phyloP scores from a whole-genome alignment of 2,113 vertebrate species.

The Mystacornis crossleyi region DNA sequence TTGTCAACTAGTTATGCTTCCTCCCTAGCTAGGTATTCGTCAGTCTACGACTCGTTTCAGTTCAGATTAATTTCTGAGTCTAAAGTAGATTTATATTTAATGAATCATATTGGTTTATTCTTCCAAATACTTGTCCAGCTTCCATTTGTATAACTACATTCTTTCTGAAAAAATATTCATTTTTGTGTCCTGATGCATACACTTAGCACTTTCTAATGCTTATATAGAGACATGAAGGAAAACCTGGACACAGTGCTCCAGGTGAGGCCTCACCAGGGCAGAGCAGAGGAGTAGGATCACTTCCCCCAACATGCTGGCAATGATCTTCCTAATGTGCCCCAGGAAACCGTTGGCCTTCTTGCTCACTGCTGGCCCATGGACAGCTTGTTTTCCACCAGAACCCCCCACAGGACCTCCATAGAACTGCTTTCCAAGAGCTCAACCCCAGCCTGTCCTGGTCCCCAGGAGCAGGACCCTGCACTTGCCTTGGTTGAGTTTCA shows the following conservation, averaged over 20 bases:
- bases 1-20: not conserved
- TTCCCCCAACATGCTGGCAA: rapidly evolving
- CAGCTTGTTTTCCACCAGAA: not conserved
- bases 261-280: not conserved
- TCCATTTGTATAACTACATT: not conserved
- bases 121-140: not conserved
- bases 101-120: not conserved
- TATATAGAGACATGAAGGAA: not conserved
- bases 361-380: not conserved
- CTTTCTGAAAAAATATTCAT: not conserved
- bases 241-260: not conserved
- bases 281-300: not conserved
- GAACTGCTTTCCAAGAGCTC: not conserved
- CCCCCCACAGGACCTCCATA: not conserved
- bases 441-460: not conserved
- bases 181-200: not conserved
- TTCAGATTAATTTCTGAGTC: not conserved
- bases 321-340: not conserved
- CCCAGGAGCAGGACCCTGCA: not conserved
- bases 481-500: not conserved
- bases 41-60: not conserved
- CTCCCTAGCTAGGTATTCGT: not conserved
- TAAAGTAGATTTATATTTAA: not conserved
- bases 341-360: not conserved
- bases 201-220: not conserved